Evolutionary conservation across 2,888 invertebrate species (phyloP), one percentile per base, ranked within the genome.

Genomic region (Tipula lateralis): DNA sequence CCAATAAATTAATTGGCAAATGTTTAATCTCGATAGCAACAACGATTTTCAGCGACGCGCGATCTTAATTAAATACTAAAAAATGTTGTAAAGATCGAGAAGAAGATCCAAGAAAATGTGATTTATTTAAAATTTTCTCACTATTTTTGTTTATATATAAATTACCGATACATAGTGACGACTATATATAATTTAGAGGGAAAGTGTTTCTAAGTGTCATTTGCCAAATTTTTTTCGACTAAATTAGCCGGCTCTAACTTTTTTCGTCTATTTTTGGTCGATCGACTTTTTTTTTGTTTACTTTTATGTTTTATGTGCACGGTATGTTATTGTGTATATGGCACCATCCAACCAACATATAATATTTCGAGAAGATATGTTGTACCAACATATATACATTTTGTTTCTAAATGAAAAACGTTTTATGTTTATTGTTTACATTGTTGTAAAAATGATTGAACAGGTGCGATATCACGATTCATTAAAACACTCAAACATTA

Each of bases 351-450:
- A 39, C 13, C 5, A 36, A 9, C 9, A 36, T 36, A 36, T 9
- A 9, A 2, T 36, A 36, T 9, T 36, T 1, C 9, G 36, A 36
- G 9, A 36, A 9, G 12, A 12, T 36, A 36, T 36, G 36, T 7
- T 36, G 36, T 6, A 12, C 12, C 12, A 34, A n/a, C 24, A 66
- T 24, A 66, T 24, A 66, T 24, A 66, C 4, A 44, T 44, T 12
- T 24, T 24, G 19, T 24, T 66, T 66, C 24, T 24, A 66, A 66
- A 66, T 66, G 24, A 24, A 24, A 66, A 19, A 66, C 66, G 66
- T 66, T 66, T 66, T 66, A 66, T 66, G 24, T 50, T 50, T n/a
- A n/a, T 50, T 50, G 50, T 66, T 66, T 66, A 66, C 66, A 66
- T 66, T 66, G 66, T 66, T 66, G 66, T 66, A 66, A 50, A 50